Base-by-base conservation (phyloP, 1,140 invertebrate species). In the Pristionchus pacificus region DNA sequence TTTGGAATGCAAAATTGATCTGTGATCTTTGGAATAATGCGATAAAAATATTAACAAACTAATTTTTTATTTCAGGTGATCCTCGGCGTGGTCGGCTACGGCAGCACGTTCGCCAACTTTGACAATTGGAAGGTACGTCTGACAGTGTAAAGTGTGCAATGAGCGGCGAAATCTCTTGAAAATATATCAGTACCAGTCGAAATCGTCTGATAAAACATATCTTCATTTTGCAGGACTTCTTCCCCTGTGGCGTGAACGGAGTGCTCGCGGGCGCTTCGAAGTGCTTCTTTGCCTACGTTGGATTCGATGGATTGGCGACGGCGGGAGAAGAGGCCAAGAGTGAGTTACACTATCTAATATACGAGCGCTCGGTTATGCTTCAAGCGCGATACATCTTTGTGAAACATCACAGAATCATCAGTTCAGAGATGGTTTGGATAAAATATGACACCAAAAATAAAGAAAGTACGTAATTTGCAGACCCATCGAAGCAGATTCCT, bases 241-340 rank as follows among this genome's bases (percentile, higher is more conserved):
- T 91, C 83, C 92, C 92, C 0, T 93, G 89, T 83, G 92, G 92
- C 0, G 79, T 92, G 2, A 86, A 87, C 1, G 92, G 92, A 2
- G 78, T 84, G 68, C 70, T 85, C 88, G 86, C 88, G 0, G 92
- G 92, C 0, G 92, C 92, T 0, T 92, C 92, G 0, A 93, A 91
- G 62, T 93, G 92, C 84, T 95, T 95, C 85, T 95, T 90, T 82
- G 92, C 92, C 33, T 93, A 93, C 81, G 91, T 93, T 6, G 92
- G 91, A 0, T 94, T 94, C 79, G 93, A 94, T 85, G 89, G 89
- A 60, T 89, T 94, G 60, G 92, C 92, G 14, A 92, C 92, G 2
- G 92, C 91, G 0, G 87, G 86, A 78, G 77, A 84, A 68, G 75
- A 79, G 49, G 65, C 77, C 0, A 70, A 69, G 24, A 63, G 70